These are phyloP conservation scores for Lacerta bilineata DNA, from an alignment of 2,797 vertebrate genomes.

Conservation along the genomic window DNA sequence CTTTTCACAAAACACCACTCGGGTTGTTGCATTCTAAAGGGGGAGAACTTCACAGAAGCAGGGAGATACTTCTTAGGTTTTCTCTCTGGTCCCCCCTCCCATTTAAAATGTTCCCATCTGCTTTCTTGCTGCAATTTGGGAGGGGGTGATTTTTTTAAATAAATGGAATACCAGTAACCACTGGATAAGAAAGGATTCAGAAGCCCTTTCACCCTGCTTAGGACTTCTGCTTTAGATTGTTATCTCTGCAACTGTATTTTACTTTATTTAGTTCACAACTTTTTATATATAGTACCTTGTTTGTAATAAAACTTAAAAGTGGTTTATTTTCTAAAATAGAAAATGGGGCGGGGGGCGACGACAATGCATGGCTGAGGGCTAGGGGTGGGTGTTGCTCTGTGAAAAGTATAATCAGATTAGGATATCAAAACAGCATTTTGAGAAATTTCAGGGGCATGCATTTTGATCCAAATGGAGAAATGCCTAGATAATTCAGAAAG, in stretches of 20 bases:
- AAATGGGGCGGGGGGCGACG: too few relatives aligned
- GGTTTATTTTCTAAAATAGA: too few relatives aligned
- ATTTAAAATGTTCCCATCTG: background rate
- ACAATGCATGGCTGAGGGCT: background rate
- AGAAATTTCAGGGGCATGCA: background rate
- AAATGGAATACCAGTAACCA: background rate
- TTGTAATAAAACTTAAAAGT: too few relatives aligned
- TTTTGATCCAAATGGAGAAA: background rate
- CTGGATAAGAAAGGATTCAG: background rate
- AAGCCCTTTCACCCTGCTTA: background rate
- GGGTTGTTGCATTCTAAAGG: background rate
- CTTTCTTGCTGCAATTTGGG: background rate
- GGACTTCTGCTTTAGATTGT: background rate
- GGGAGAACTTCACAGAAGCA: background rate
- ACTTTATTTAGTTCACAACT: too few relatives aligned
- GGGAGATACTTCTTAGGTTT: background rate
- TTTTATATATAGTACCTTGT: too few relatives aligned
- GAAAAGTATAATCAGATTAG: background rate
- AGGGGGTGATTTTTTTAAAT: background rate
- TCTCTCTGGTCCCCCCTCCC: background rate
- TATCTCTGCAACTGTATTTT: background rate
- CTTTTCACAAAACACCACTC: background rate
- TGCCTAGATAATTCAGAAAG: background rate
- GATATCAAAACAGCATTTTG: background rate
- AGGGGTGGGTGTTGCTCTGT: too few relatives aligned